Conservation (phyloP, 1,140 invertebrate species). For the Paraescarpia echinospica region DNA sequence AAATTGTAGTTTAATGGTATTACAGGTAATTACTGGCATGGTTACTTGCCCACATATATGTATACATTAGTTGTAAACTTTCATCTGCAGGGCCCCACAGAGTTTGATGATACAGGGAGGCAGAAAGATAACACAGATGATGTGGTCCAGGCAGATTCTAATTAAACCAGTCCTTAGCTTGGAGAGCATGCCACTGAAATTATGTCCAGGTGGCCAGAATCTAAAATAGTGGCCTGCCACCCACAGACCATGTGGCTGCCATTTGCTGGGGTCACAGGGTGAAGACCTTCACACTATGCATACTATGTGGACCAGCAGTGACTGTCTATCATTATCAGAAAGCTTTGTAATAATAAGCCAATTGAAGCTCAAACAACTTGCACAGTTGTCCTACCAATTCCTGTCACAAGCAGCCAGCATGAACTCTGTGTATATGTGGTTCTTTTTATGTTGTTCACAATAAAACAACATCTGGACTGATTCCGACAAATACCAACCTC, state of each 20-base stretch:
- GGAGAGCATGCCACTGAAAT: neutral
- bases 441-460: neutral
- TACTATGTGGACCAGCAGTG: neutral
- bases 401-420: neutral
- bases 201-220: neutral
- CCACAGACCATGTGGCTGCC: neutral
- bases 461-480: no score
- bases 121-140: neutral
- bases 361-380: neutral
- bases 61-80: neutral
- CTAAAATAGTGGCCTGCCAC: neutral
- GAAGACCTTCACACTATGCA: neutral
- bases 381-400: neutral
- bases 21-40: no score
- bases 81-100: neutral
- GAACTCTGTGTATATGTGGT: neutral
- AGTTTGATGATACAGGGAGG: neutral
- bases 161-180: neutral
- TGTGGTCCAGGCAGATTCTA: neutral
- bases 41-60: no score
- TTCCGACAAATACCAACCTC: no score
- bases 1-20: no score
- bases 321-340: neutral
- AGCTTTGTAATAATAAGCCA: neutral
- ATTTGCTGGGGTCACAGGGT: neutral